A percentile compares a stretch with the other conserved stretches of the same genome.
Evolutionary conservation across 2,113 vertebrate genomes (phyloP).

Genomic region (Gulo gulo): DNA sequence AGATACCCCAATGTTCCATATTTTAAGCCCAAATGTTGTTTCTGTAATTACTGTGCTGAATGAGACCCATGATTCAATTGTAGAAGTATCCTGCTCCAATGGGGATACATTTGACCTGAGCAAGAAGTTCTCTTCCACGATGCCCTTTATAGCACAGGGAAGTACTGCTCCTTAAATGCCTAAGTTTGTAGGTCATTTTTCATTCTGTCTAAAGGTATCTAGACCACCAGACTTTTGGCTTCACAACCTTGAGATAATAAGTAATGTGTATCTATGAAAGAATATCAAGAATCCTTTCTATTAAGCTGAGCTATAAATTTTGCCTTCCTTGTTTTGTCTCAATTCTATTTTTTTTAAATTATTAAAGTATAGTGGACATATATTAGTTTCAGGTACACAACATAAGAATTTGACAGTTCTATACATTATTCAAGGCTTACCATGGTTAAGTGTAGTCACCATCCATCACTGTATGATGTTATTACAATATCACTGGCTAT

Average conservation of each 20-base stretch:
- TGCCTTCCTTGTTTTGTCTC: background rate
- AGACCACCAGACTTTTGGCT: background rate
- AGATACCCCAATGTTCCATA: background rate
- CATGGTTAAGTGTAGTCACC: background rate
- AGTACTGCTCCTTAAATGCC: background rate
- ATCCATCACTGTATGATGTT: background rate
- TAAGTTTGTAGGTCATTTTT: background rate
- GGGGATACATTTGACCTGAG: background rate
- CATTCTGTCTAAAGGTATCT: background rate
- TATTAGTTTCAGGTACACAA: background rate
- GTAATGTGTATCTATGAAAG: background rate
- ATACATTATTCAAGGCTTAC: background rate
- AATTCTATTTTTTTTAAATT: background rate
- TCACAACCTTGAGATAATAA: background rate
- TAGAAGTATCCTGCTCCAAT: background rate
- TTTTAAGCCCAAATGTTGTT: conserved; percentile 48
- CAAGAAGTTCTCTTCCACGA: background rate
- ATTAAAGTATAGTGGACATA: background rate
- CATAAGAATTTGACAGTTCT: background rate
- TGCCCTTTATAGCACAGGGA: background rate
- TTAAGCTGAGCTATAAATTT: background rate
- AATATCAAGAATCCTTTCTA: background rate
- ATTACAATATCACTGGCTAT: background rate
- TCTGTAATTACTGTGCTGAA: conserved; percentile 17
- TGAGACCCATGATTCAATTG: background rate